These are phyloP conservation scores for Cephus cinctus DNA, from an alignment of 1,140 invertebrate genomes.

Conservation along the genomic window DNA sequence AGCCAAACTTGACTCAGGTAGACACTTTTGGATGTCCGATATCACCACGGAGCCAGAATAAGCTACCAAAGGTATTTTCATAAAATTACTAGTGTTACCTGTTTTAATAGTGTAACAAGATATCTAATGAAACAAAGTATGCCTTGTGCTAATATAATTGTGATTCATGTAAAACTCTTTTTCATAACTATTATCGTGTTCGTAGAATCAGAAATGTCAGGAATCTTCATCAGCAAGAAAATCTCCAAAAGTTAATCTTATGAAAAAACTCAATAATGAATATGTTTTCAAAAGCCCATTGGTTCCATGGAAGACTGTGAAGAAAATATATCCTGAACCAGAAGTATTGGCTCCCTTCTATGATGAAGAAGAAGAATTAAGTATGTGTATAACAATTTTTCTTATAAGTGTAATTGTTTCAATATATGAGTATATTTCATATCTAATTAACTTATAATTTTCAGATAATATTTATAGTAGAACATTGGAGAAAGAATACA, in stretches of 20 bases:
- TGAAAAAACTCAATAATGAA: conserved; percentile 12
- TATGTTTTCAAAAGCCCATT: conserved; percentile 27
- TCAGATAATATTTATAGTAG: conserved; percentile 19
- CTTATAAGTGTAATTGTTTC: not conserved
- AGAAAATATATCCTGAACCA: conserved; percentile 19
- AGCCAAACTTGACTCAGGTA: conserved; percentile 17
- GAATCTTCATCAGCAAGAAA: conserved; percentile 12
- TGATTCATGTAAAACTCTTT: conserved; percentile 8
- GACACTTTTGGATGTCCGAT: conserved; percentile 10
- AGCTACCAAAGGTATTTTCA: conserved; percentile 25
- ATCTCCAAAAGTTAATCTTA: conserved; percentile 14
- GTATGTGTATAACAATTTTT: conserved; percentile 20
- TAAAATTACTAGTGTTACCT: no score
- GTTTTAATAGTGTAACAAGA: not conserved
- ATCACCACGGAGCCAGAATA: conserved; percentile 16
- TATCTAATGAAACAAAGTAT: no score
- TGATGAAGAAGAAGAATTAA: conserved; percentile 24
- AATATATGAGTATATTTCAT: not conserved
- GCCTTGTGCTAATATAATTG: no score
- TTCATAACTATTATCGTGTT: no score
- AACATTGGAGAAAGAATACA: conserved; percentile 14
- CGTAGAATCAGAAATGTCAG: conserved; percentile 7
- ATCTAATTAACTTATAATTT: conserved; percentile 2
- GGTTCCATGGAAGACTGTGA: conserved; percentile 1
- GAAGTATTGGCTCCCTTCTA: conserved; percentile 23